A percentile compares a stretch with the other conserved stretches of the same genome.
phyloP scores from a whole-genome alignment of 2,113 vertebrate genomes.

The Toxostoma redivivum region DNA sequence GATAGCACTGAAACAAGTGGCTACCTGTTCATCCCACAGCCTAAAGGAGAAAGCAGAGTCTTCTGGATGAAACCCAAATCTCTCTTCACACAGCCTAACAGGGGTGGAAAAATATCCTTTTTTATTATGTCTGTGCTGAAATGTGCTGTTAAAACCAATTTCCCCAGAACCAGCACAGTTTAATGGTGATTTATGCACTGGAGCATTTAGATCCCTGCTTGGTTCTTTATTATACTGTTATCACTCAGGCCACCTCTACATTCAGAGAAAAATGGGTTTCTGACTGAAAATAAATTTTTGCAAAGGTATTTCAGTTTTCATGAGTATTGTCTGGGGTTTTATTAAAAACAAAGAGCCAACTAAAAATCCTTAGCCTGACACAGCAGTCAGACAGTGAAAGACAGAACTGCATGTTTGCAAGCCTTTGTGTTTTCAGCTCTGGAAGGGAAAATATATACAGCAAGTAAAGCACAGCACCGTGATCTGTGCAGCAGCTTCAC shows the following conservation, averaged over 20 bases:
- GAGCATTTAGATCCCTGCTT: background rate
- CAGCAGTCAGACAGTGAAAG: background rate
- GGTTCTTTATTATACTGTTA: background rate
- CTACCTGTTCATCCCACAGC: background rate
- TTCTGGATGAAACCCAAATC: background rate
- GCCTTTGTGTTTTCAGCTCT: background rate
- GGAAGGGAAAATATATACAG: background rate
- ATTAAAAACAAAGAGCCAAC: background rate
- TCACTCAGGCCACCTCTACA: background rate
- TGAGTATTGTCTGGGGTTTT: background rate
- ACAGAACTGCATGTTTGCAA: background rate
- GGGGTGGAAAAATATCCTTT: background rate
- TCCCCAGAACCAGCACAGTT: background rate
- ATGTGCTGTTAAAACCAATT: constrained; percentile 30
- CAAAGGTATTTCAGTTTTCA: background rate
- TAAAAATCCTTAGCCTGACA: background rate
- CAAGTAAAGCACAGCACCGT: background rate
- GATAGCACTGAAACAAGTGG: background rate
- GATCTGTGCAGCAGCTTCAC: background rate
- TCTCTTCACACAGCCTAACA: background rate
- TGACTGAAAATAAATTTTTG: background rate
- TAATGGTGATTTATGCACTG: background rate
- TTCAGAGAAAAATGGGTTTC: background rate
- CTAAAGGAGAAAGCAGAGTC: background rate
- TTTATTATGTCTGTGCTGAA: background rate